A percentile compares a stretch with the other conserved stretches of the same genome.
Evolutionary conservation across 1,140 invertebrate species (phyloP).

Genomic region (Triops cancriformis): DNA sequence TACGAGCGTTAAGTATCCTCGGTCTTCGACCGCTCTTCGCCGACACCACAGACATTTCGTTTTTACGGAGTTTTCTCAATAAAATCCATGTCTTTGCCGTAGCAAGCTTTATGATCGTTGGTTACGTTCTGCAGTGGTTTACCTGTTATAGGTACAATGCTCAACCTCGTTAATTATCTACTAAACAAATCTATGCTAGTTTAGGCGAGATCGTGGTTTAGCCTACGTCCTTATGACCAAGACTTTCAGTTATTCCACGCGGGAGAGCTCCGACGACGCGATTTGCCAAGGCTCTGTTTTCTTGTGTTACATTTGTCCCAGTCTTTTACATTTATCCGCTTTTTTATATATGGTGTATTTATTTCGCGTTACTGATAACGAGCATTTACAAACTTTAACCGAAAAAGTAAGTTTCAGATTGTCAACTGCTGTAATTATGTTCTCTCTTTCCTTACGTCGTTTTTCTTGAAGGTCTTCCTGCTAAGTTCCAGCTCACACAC

Average conservation of each 20-base stretch:
- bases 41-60: conserved; percentile 11
- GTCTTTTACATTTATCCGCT: conserved; percentile 18
- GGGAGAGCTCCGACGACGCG: background rate
- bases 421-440: background rate
- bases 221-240: background rate
- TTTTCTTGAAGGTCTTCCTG: conserved; percentile 16
- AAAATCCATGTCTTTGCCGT: conserved; percentile 21
- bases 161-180: background rate
- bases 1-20: conserved; percentile 17
- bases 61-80: conserved; percentile 19
- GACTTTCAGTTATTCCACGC: background rate
- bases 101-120: conserved; percentile 19
- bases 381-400: conserved; percentile 26
- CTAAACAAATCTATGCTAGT: background rate
- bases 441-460: background rate
- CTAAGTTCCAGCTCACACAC: conserved; percentile 18
- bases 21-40: conserved; percentile 20
- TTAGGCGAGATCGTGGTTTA: conserved; percentile 17
- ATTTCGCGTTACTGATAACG: conserved; percentile 24
- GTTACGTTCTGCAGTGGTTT: conserved; percentile 24
- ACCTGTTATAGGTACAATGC: conserved; percentile 23
- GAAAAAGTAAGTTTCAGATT: conserved; percentile 18
- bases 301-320: conserved; percentile 23
- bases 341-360: conserved; percentile 20
- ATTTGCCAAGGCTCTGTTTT: conserved; percentile 21